A percentile compares a stretch with the other conserved stretches of the same genome.
These are phyloP conservation scores for Ochlodes sylvanus DNA, from an alignment of 2,888 invertebrate genomes.

Conservation along the genomic window DNA sequence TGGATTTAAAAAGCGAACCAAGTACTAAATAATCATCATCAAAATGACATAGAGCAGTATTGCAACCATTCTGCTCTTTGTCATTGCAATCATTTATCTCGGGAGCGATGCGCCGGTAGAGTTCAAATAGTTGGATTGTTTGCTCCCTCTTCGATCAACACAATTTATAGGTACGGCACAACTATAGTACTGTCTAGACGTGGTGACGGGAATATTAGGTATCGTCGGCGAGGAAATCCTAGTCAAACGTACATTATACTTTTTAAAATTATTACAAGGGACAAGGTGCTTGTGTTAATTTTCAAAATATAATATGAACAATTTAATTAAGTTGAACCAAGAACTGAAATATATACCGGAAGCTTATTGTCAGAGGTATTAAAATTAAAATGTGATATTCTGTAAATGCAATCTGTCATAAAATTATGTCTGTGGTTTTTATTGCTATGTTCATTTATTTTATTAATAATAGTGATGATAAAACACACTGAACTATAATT, in stretches of 20 bases:
- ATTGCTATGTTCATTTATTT: no score
- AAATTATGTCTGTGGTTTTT: no score
- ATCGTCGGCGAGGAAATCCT: conserved; percentile 34
- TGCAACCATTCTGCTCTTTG: no score
- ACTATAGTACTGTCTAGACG: conserved; percentile 51
- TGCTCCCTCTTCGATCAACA: conserved; percentile 50
- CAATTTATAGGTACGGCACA: conserved; percentile 47
- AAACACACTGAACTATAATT: no score
- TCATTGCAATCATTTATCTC: conserved; percentile 30
- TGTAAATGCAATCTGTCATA: no score
- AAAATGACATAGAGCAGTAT: conserved; percentile 4
- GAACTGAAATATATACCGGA: no score
- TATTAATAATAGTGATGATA: no score
- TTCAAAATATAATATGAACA: neutral
- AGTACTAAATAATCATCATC: neutral
- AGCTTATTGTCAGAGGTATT: no score
- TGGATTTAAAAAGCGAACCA: neutral
- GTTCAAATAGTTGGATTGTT: conserved; percentile 46
- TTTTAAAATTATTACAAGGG: conserved; percentile 17
- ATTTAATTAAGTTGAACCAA: no score
- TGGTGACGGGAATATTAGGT: conserved; percentile 51
- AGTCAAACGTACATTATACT: conserved; percentile 21
- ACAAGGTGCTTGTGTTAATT: neutral
- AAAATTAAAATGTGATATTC: no score
- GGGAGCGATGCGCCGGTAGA: conserved; percentile 42